Conservation (phyloP, 1,140 invertebrate species). For the Zaprionus ornatus region DNA sequence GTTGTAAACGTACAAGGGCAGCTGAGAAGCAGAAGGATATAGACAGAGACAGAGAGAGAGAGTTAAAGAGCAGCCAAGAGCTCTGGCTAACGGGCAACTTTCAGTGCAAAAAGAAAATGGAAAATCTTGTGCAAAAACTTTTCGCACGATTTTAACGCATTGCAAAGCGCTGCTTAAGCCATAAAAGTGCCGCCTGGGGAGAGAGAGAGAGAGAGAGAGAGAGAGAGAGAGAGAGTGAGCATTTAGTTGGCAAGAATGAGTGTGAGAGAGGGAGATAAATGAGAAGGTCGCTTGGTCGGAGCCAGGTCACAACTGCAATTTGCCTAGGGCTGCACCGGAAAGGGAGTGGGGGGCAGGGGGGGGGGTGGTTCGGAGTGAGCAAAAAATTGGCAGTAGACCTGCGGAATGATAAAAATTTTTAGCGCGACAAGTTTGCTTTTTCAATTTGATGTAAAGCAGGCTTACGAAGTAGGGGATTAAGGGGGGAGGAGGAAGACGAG, state of each 20-base stretch:
- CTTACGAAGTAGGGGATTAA: neutral
- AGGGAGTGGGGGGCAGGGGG: neutral
- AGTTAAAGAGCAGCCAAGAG: conserved; percentile 14
- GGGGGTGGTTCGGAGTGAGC: conserved; percentile 17
- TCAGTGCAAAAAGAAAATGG: conserved; percentile 32
- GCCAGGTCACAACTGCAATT: conserved; percentile 44
- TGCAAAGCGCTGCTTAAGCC: conserved; percentile 61
- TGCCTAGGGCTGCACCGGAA: conserved; percentile 8
- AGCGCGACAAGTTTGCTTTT: conserved; percentile 63
- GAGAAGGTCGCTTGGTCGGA: neutral
- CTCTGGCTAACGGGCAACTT: conserved; percentile 41
- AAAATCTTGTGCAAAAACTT: conserved; percentile 54
- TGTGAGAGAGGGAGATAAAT: neutral
- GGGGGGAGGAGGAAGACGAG: neutral
- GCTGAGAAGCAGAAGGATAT: neutral
- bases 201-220: neutral
- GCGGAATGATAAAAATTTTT: conserved; percentile 55
- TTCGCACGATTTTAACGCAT: conserved; percentile 69
- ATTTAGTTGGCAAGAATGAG: neutral
- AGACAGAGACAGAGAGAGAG: neutral
- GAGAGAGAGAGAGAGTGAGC: neutral
- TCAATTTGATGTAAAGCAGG: conserved; percentile 61
- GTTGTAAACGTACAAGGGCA: conserved; percentile 43
- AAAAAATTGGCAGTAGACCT: conserved; percentile 59
- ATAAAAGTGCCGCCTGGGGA: conserved; percentile 45